Evolutionary conservation across 64 coral and sea anemone species (phyloP), one percentile per base, ranked within the genome.

Genomic region (Hydrozoanthus tunicans): DNA sequence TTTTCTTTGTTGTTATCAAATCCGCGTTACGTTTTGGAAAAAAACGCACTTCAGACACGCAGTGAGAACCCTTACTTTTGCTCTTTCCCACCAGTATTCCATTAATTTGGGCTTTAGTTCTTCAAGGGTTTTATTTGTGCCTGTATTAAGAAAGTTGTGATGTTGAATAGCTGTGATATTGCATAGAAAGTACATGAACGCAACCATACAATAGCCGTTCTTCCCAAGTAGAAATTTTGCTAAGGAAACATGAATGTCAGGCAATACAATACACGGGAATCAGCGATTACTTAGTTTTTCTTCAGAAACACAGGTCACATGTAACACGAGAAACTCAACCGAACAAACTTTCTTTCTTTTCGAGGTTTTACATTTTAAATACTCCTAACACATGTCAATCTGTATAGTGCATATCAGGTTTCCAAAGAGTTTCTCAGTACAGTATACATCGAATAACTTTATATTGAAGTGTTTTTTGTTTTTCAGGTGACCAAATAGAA

Each of bases 71-170:
- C 10, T 26, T 17, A 24, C 6, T 6, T 60, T 88, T 59, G 55
- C 54, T 5, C 23, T 88, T 88, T 88, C 84, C 84, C 84, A 88
- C 84, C 68, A 74, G 84, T 73, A 88, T 88, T 74, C 60, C 6
- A 74, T 88, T 88, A 88, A 88, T 88, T 74, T 12, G 3, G 57
- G 80, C 84, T 75, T 70, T 75, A 88, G 60, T 14, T 6, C 51
- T 17, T 88, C 84, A 73, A 88, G 84, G 51, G 70, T 56, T 58
- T 88, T 75, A 74, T 88, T 83, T 88, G 84, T 88, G 23, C 57
- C 56, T 32, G 84, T 25, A 74, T 88, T 75, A 75, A 58, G 6
- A 70, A 72, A 23, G 20, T 69, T 75, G 24, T 60, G 57, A 74
- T 73, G 54, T 59, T 88, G 84, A 88, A 88, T 61, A 56, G 53